Evolutionary conservation across 2,113 vertebrate species (phyloP), one percentile per base, ranked within the genome.

Genomic region (Passer domesticus): DNA sequence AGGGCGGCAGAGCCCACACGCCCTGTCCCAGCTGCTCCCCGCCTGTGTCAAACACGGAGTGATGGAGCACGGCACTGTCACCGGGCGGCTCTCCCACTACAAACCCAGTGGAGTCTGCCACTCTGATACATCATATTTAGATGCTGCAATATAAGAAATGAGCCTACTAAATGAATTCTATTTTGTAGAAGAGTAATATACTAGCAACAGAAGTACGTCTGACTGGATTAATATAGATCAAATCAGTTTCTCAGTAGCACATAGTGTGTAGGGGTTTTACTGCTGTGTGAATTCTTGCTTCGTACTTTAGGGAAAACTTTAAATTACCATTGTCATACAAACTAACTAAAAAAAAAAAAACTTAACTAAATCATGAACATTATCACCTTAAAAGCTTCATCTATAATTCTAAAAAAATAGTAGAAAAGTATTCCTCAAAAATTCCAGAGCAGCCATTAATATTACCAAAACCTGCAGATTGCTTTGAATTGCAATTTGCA

Each of bases 1-100:
- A 97, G 94, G 96, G 94, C 91, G 91, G 95, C 67, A 70, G 8
- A 46, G 75, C 13, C 92, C 95, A 62, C 37, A 28, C 21, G 35
- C 6, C 30, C 21, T 52, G 39, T 10, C 35, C 16, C 56, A 24
- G 1, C 55, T 30, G 64, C 68, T 70, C n/a, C 17, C 5, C 12
- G 19, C 67, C 63, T 67, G 30, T 41, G 39, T 58, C 21, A 50
- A 6, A 22, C 39, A 7, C 31, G 2, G 7, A 39, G 24, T 4
- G 58, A 52, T 4, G 39, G 44, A 92, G 81, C 46, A 15, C 19
- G 8, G 21, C n/a, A 44, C 1, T 69, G 70, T 2, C 76, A 63
- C 31, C 60, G 73, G 60, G 33, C 43, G 72, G 41, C 75, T 66
- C 21, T 11, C 67, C 11, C 43, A 59, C 28, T 4, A n/a, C 37